Evolutionary conservation across 2,113 vertebrate species (phyloP).

Genomic region (Coreoperca whiteheadi): DNA sequence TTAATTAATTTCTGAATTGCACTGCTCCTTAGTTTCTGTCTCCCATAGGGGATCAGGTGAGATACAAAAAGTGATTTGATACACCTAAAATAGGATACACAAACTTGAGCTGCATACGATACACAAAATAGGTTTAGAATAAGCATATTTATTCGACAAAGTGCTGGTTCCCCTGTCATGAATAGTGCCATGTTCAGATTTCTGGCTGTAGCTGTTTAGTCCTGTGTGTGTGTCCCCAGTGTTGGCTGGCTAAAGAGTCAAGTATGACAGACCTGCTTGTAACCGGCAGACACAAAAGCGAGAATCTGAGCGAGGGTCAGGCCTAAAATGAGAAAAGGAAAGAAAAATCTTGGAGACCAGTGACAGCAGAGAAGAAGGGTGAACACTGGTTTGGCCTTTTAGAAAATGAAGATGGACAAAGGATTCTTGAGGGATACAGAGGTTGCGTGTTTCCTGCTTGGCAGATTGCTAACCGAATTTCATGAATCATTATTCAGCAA

Average conservation of each 20-base stretch:
- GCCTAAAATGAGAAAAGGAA: neutral
- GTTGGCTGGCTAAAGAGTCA: constrained; percentile 5
- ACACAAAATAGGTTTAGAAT: neutral
- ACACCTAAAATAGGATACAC: neutral
- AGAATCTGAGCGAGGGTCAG: neutral
- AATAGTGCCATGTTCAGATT: neutral
- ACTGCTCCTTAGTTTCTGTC: neutral
- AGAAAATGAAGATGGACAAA: neutral
- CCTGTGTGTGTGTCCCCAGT: constrained; percentile 1
- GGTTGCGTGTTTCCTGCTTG: constrained; percentile 5
- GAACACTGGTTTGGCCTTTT: neutral
- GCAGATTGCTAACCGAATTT: neutral
- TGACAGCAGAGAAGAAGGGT: constrained; percentile 1
- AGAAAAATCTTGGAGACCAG: neutral
- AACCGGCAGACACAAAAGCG: constrained; percentile 4
- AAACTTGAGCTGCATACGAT: neutral
- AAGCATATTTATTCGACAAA: neutral
- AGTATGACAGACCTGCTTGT: constrained; percentile 26
- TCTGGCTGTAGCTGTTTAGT: constrained; percentile 11
- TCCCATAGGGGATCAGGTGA: constrained; percentile 2
- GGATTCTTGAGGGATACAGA: neutral
- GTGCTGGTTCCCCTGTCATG: neutral
- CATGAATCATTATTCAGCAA: neutral
- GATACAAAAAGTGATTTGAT: neutral
- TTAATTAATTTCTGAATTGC: neutral